Conservation (phyloP, 1,140 invertebrate species). For the Gerris buenoi region DNA sequence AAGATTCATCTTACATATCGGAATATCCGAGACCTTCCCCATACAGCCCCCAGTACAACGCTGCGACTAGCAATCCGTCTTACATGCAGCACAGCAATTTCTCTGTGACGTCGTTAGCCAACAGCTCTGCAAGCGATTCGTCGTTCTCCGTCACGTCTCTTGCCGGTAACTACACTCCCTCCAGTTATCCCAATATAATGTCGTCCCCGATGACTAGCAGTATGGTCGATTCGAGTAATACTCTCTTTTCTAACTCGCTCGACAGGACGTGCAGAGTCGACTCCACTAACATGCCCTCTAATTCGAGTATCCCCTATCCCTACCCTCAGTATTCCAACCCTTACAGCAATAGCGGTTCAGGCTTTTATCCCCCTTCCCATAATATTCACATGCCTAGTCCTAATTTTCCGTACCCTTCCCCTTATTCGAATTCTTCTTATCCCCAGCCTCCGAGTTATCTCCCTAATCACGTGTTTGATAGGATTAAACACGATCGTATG, state of each 20-base stretch:
- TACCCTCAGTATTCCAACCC: constrained; percentile 31
- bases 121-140: constrained; percentile 25
- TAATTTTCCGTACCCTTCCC: constrained; percentile 36
- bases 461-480: constrained; percentile 30
- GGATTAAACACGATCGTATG: constrained; percentile 33
- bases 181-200: constrained; percentile 24
- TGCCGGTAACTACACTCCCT: constrained; percentile 23
- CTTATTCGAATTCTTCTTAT: constrained; percentile 31
- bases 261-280: constrained; percentile 12
- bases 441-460: constrained; percentile 33
- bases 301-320: constrained; percentile 27
- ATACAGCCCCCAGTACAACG: constrained; percentile 20
- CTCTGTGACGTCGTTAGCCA: constrained; percentile 31
- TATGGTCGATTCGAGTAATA: constrained; percentile 17
- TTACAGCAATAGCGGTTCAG: constrained; percentile 28
- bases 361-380: constrained; percentile 27
- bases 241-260: constrained; percentile 26
- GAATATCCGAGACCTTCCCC: constrained; percentile 22
- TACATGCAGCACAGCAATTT: constrained; percentile 27
- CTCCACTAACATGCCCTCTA: constrained; percentile 22
- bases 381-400: constrained; percentile 38
- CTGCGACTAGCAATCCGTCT: constrained; percentile 20
- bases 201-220: constrained; percentile 18
- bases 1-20: constrained; percentile 24
- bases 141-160: constrained; percentile 28